Conservation (phyloP, 2,797 vertebrate species). For the Muscicapa comitata region DNA sequence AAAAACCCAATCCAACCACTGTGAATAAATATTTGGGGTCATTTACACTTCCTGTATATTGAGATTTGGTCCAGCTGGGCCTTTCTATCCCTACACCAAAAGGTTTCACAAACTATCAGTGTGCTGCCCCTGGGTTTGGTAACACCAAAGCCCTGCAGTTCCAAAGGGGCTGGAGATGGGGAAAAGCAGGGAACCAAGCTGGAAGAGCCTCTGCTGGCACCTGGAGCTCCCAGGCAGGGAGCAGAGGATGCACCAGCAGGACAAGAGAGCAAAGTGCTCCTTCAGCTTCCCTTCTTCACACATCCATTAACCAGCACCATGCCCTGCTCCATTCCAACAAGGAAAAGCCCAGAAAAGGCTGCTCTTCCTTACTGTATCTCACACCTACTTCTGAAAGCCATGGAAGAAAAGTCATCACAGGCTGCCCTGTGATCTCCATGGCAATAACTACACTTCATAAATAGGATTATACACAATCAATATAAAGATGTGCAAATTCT, state of each 20-base stretch:
- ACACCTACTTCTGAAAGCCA: not conserved
- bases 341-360: not conserved
- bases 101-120: accelerated
- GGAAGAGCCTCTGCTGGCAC: accelerated
- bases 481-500: not conserved
- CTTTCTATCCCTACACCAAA: not conserved
- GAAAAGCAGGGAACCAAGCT: not conserved
- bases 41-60: not conserved
- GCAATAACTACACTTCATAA: not conserved
- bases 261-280: not conserved
- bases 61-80: not conserved
- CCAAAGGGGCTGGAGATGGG: not conserved
- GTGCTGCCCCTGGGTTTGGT: not conserved
- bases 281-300: not conserved
- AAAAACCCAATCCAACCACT: accelerated
- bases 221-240: too few relatives aligned
- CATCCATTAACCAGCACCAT: not conserved
- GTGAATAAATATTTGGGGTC: not conserved
- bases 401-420: not conserved
- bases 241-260: not conserved
- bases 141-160: accelerated
- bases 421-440: not conserved
- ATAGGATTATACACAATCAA: not conserved
- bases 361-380: not conserved
- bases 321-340: not conserved